Conservation (phyloP, 2,888 invertebrate genomes). For the Oxystoma pomonae region DNA sequence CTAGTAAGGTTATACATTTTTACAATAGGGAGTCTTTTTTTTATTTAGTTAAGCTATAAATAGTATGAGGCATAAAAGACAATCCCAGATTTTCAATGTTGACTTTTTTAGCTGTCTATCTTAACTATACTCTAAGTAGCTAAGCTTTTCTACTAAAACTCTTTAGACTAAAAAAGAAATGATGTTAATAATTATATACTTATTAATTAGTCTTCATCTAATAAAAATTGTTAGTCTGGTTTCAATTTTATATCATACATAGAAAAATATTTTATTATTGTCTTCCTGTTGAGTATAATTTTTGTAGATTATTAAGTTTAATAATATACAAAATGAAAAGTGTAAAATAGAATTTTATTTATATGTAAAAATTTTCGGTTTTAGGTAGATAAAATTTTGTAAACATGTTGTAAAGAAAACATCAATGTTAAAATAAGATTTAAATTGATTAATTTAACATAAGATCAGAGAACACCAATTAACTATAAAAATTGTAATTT, state of each 20-base stretch:
- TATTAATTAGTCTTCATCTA: too few relatives aligned
- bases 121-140: slow-evolving; percentile 13
- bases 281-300: too few relatives aligned
- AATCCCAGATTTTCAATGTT: slow-evolving; percentile 20
- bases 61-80: slow-evolving; percentile 28
- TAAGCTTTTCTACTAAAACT: slow-evolving; percentile 21
- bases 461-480: slow-evolving; percentile 45
- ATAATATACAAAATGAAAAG: too few relatives aligned
- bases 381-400: neutral
- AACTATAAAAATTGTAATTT: slow-evolving; percentile 37
- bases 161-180: slow-evolving; percentile 18
- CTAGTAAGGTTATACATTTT: too few relatives aligned
- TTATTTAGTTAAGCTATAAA: too few relatives aligned
- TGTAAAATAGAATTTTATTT: too few relatives aligned
- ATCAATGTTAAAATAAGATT: neutral
- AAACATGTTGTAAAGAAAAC: neutral
- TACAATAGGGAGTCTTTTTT: too few relatives aligned
- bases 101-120: slow-evolving; percentile 13
- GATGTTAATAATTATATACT: too few relatives aligned
- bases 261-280: too few relatives aligned
- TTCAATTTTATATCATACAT: too few relatives aligned
- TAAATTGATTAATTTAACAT: neutral
- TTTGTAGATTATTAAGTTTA: too few relatives aligned
- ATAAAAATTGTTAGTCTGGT: too few relatives aligned
- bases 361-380: neutral